phyloP scores from a whole-genome alignment of 2,888 invertebrate genomes.

The Salpingus planirostris region DNA sequence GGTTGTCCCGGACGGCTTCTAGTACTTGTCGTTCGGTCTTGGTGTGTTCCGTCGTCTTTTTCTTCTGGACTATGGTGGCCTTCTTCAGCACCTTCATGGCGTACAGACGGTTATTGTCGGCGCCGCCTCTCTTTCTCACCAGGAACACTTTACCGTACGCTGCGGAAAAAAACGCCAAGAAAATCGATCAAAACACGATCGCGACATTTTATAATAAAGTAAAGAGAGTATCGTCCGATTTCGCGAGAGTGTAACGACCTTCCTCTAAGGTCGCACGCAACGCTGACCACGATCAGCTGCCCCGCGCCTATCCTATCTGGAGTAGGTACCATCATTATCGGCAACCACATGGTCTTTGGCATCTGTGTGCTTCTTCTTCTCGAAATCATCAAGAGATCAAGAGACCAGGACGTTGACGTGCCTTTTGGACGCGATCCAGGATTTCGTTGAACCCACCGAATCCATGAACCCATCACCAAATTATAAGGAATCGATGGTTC shows the following conservation, averaged over 20 bases:
- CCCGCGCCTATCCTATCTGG: slow-evolving; percentile 5
- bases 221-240: too few species aligned
- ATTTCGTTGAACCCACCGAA: too few species aligned
- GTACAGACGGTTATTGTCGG: slow-evolving; percentile 83
- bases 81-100: slow-evolving; percentile 98
- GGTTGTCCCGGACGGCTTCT: slow-evolving; percentile 88
- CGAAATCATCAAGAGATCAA: too few species aligned
- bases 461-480: too few species aligned
- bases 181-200: background rate
- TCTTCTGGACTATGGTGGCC: slow-evolving; percentile 87
- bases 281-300: slow-evolving; percentile 15
- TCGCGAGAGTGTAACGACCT: slow-evolving; percentile 19
- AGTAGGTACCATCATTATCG: too few species aligned
- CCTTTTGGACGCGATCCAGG: too few species aligned
- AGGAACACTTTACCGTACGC: slow-evolving; percentile 95
- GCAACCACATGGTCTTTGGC: too few species aligned
- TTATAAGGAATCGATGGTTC: too few species aligned
- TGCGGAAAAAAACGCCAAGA: slow-evolving; percentile 39
- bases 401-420: too few species aligned
- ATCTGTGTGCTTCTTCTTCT: too few species aligned
- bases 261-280: slow-evolving; percentile 14
- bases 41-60: slow-evolving; percentile 94
- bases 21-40: slow-evolving; percentile 94
- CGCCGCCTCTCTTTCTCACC: slow-evolving; percentile 81
- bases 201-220: too few species aligned